Evolutionary conservation across 2,113 vertebrate genomes (phyloP).

Genomic region (Salvelinus fontinalis): DNA sequence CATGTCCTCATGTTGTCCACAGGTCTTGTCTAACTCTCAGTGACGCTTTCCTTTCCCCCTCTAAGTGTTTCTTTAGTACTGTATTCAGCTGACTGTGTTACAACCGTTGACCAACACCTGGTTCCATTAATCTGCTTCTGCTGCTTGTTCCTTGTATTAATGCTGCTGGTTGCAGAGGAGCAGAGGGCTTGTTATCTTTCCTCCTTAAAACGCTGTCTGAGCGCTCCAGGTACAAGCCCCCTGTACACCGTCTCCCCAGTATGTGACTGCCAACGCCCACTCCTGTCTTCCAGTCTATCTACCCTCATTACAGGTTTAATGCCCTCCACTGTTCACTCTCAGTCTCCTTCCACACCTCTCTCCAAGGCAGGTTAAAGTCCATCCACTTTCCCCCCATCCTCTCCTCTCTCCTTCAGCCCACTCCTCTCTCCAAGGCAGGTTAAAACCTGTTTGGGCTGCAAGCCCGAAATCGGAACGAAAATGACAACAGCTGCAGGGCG

Average conservation of each 20-base stretch:
- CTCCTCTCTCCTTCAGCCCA: no score
- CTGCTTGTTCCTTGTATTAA: constrained; percentile 24
- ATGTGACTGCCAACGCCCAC: neutral
- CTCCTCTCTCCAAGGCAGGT: no score
- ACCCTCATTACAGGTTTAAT: no score
- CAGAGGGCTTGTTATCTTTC: constrained; percentile 74
- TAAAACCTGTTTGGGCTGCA: no score
- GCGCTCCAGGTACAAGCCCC: constrained; percentile 70
- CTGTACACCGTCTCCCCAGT: constrained; percentile 5
- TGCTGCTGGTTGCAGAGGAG: constrained; percentile 69
- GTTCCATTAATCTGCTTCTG: constrained; percentile 13
- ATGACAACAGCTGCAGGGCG: no score
- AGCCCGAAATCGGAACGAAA: no score
- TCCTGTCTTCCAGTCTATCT: no score
- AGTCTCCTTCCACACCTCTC: no score
- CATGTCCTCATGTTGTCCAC: constrained; percentile 65
- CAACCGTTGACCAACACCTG: constrained; percentile 24
- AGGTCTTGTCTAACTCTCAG: constrained; percentile 60
- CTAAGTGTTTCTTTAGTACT: constrained; percentile 46
- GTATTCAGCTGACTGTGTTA: constrained; percentile 30
- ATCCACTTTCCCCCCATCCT: no score
- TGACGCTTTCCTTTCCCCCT: constrained; percentile 44
- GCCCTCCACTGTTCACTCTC: no score
- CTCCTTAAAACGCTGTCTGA: constrained; percentile 72
- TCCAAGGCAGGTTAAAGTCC: no score